These are phyloP conservation scores for Premnoplex brunnescens DNA, from an alignment of 2,797 vertebrate genomes.

Conservation along the genomic window DNA sequence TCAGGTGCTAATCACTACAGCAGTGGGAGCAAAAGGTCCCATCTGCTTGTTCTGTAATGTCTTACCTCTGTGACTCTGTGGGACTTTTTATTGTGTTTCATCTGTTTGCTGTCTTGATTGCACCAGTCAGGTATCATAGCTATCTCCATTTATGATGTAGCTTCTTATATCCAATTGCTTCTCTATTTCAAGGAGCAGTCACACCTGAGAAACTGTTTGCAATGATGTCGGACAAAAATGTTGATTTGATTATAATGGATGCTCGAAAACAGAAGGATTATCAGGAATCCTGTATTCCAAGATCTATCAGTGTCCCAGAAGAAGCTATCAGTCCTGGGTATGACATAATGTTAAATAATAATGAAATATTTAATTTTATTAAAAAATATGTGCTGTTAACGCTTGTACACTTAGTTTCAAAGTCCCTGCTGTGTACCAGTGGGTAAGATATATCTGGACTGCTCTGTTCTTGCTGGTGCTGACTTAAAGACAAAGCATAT, in stretches of 20 bases:
- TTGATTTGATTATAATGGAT: constrained; percentile 91
- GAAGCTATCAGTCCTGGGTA: constrained; percentile 93
- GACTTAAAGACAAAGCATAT: background rate
- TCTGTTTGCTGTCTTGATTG: background rate
- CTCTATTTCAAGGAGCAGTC: constrained; percentile 79
- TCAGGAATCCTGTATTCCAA: constrained; percentile 88
- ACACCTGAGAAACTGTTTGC: constrained; percentile 89
- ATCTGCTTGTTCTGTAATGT: accelerated
- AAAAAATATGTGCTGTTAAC: background rate
- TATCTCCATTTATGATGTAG: background rate
- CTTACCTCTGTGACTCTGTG: background rate
- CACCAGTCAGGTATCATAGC: background rate
- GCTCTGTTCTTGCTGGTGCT: background rate
- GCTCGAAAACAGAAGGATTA: constrained; percentile 86
- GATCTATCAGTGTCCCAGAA: constrained; percentile 90
- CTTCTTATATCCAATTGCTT: background rate
- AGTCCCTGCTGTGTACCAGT: background rate
- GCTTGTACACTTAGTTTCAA: background rate
- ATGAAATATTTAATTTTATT: background rate
- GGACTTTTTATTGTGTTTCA: background rate
- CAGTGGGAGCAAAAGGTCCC: background rate
- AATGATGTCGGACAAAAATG: constrained; percentile 89
- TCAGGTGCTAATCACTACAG: background rate
- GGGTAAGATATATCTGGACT: background rate
- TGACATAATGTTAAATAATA: background rate